Base-by-base conservation (phyloP, 1,140 invertebrate genomes). In the Rhopalosiphum padi region DNA sequence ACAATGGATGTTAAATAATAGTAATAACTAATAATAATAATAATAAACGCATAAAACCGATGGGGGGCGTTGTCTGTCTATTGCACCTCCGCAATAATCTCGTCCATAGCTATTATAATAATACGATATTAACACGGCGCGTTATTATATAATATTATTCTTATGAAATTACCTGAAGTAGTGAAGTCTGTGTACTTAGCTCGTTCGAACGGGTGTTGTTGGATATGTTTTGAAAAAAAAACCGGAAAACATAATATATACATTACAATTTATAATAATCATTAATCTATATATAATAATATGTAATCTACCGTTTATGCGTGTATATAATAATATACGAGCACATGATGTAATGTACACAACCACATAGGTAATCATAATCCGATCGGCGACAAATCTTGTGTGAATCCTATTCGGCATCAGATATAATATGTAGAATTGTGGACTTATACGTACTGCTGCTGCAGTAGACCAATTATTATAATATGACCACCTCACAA, bases 381-480 rank as follows among this genome's bases (percentile, higher is more conserved):
- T 46, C 25, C 11, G 43, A 30, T 46, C 85, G 85, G 25, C 11
- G 43, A 86, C 41, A 86, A 43, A n/a, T 86, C 43, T 86, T 15
- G 9, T 5, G 85, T 46, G 85, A 46, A 77, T 18, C 60, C 60
- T 4, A n/a, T n/a, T 68, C 11, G 30, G 41, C 25, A 86, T 25
- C 5, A 86, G 43, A 48, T 30, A 86, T 21, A 86, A 86, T 46
- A 22, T 46, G 7, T 18, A 46, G 30, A 68, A 77, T 18, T 6
- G 30, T n/a, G 60, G 30, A 68, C 15, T 1, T n/a, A 30, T 30
- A 18, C 15, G 3, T 68, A n/a, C 3, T 18, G 60, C 11, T n/a
- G 60, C 5, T n/a, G 60, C 60, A 68, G 60, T 68, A 68, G 60
- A 68, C n/a, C 60, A 77, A 77, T 86, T 86, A 85, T 85, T 41